Evolutionary conservation across 1,140 invertebrate genomes (phyloP).

Genomic region (Euura lappo): DNA sequence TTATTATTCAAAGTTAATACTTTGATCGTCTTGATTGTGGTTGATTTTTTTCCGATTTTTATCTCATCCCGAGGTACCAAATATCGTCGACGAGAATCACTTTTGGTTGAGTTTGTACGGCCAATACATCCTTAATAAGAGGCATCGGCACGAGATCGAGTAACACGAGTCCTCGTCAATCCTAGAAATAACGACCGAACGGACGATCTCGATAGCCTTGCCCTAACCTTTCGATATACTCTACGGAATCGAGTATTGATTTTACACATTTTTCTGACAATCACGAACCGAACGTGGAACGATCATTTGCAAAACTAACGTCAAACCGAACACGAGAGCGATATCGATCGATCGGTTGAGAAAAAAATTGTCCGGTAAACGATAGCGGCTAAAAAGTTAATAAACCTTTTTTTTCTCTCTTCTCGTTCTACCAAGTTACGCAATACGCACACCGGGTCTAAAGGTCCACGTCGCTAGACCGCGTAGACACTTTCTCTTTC

Average conservation of each 20-base stretch:
- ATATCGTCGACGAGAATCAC: no score
- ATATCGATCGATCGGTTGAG: neutral
- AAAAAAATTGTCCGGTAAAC: neutral
- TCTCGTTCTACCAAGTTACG: neutral
- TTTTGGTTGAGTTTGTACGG: no score
- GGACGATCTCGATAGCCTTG: neutral
- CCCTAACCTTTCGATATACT: no score
- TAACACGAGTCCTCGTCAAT: conserved; percentile 4
- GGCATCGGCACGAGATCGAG: neutral
- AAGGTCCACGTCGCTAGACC: neutral
- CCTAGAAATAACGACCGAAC: conserved; percentile 2
- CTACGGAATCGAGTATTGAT: no score
- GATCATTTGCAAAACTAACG: neutral
- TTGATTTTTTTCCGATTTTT: no score
- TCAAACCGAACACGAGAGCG: neutral
- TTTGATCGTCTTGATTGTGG: no score
- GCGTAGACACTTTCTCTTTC: conserved; percentile 4
- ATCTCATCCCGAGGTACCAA: no score
- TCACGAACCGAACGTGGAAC: no score
- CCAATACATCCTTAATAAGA: neutral
- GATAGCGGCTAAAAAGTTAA: neutral
- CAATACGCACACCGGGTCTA: neutral
- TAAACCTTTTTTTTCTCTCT: neutral
- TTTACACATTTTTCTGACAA: no score
- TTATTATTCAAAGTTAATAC: no score